phyloP scores from a whole-genome alignment of 2,113 vertebrate genomes.

The Lophochroa leadbeateri region DNA sequence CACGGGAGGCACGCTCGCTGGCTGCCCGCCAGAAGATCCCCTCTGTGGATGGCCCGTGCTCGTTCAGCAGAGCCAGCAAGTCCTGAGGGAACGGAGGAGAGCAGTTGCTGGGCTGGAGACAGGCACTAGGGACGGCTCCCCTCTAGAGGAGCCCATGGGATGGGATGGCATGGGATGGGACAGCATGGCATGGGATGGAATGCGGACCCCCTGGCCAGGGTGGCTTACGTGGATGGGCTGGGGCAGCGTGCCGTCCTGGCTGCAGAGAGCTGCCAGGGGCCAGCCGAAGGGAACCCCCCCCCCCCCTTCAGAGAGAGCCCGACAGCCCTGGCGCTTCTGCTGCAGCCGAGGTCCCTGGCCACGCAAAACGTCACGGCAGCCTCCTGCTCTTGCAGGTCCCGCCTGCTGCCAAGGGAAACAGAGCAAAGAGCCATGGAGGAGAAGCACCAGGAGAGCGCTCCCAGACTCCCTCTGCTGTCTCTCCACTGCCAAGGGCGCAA shows the following conservation, averaged over 20 bases:
- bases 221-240: too few species aligned
- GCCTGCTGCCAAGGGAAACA: not conserved
- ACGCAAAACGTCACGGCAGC: not conserved
- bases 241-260: too few species aligned
- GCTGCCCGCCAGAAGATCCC: not conserved
- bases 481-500: rapidly evolving
- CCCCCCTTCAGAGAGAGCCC: not conserved
- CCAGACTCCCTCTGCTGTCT: not conserved
- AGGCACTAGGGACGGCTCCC: too few species aligned
- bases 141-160: too few species aligned
- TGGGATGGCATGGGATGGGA: too few species aligned
- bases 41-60: not conserved
- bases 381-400: not conserved
- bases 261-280: not conserved
- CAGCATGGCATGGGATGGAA: too few species aligned
- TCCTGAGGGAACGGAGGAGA: too few species aligned
- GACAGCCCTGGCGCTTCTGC: not conserved
- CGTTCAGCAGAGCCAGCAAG: not conserved
- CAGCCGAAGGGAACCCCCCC: not conserved
- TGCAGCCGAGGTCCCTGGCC: not conserved
- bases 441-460: not conserved
- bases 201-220: too few species aligned
- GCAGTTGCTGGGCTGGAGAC: too few species aligned
- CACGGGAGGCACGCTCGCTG: not conserved
- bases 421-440: not conserved